Conservation (phyloP, 2,113 vertebrate species). For the Hypanus sabinus region DNA sequence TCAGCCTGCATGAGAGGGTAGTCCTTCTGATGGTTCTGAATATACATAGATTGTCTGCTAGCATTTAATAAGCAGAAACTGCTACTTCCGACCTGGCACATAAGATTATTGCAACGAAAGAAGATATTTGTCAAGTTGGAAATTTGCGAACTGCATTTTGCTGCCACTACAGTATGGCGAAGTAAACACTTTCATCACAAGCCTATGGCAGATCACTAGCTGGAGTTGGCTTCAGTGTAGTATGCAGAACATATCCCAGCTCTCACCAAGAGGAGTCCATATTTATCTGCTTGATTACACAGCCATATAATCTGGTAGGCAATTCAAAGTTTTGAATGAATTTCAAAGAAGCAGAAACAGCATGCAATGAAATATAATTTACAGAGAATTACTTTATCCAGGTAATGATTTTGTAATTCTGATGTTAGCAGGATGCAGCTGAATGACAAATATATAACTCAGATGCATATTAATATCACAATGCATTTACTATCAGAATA, state of each 20-base stretch:
- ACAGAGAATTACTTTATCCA: not conserved
- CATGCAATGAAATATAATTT: not conserved
- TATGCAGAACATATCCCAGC: not conserved
- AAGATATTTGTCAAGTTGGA: not conserved
- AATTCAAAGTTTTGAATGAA: not conserved
- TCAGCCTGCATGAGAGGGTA: not conserved
- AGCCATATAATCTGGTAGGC: not conserved
- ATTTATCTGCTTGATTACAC: slow-evolving; percentile 7
- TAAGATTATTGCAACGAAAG: not conserved
- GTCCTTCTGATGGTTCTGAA: not conserved
- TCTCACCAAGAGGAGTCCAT: not conserved
- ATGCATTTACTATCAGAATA: not conserved
- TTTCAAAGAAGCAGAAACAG: not conserved
- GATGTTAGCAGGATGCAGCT: not conserved
- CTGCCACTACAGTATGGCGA: not conserved
- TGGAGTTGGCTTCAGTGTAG: not conserved
- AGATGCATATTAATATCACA: not conserved
- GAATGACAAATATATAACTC: not conserved
- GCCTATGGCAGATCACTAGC: not conserved
- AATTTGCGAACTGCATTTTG: slow-evolving; percentile 3
- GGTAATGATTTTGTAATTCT: not conserved
- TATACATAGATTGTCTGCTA: not conserved
- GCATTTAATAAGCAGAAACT: not conserved
- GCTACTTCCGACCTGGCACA: not conserved
- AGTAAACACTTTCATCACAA: not conserved